Base-by-base conservation (phyloP, 2,113 vertebrate species). In the Alethe castanea region DNA sequence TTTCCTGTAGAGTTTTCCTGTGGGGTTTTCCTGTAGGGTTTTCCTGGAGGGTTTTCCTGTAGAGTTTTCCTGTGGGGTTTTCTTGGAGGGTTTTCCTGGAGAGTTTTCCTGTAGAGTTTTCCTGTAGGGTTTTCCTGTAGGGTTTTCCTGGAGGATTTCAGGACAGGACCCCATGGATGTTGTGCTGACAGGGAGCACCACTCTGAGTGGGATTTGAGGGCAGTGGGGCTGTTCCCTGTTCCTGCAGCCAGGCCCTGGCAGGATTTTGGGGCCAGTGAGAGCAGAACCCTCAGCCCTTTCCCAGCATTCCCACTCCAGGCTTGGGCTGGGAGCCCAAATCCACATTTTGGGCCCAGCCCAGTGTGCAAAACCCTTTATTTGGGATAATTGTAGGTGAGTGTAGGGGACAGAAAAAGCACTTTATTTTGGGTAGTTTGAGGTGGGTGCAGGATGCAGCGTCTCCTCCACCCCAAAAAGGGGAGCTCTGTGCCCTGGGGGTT, bases 261-360 rank as follows among this genome's bases (percentile, higher is more conserved):
- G 5, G 25, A 5, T 28, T 54, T 45, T 2, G 12, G 66, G 57
- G 35, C 6, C 17, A 4, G 56, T n/a, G 19, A 48, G 20, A 52
- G 73, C 16, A 28, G 64, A 53, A 3, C 24, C 14, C 0, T 36
- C 3, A 0, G 8, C 1, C 0, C 22, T 36, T 66, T 5, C 0
- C 47, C 6, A 2, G 5, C 1, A 0, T 62, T 73, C 38, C 65
- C 35, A 3, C 33, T 36, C n/a, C 76, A 19, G 12, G 19, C 2
- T 0, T 23, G 38, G 33, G 29, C 19, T 42, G n/a, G 29, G 52
- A 25, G 11, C 56, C 12, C 14, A 54, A 62, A 88, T 16, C 48
- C 45, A 1, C 17, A 3, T 38, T 47, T 64, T 47, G 35, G n/a
- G 25, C 0, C 8, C 66, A 82, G 54, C 36, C 69, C 48, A 8